Percentiles rank a stretch among this genome's conserved stretches.
Evolutionary conservation across 2,888 invertebrate genomes (phyloP).

Genomic region (Acronicta psi): DNA sequence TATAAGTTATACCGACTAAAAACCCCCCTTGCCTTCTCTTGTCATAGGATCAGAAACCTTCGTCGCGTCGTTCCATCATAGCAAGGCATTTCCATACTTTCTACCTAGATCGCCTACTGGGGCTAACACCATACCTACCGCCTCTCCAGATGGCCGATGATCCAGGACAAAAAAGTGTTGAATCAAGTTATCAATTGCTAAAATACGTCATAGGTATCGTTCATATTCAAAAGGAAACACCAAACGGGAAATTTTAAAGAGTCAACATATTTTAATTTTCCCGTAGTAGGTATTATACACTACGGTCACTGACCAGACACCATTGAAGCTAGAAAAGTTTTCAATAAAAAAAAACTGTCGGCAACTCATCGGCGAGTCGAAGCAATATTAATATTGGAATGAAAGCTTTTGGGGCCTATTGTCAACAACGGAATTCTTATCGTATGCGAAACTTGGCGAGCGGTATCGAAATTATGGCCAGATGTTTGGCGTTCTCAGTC

Average conservation of each 20-base stretch:
- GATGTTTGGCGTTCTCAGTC: slow-evolving; percentile 28
- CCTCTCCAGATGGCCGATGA: too few species aligned
- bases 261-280: slow-evolving; percentile 33
- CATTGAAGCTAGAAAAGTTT: slow-evolving; percentile 49
- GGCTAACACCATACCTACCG: too few species aligned
- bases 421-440: slow-evolving; percentile 48
- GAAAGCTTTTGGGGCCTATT: slow-evolving; percentile 65
- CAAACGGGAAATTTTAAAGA: not conserved
- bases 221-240: not conserved
- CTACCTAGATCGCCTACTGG: too few species aligned
- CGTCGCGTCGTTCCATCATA: too few species aligned
- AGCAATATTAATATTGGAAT: slow-evolving; percentile 82
- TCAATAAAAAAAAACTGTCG: slow-evolving; percentile 65
- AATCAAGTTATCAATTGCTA: too few species aligned
- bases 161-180: too few species aligned
- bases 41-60: too few species aligned
- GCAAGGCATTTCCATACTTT: too few species aligned
- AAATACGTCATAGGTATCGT: not conserved
- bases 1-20: too few species aligned
- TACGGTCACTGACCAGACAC: slow-evolving; percentile 48
- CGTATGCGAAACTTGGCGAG: slow-evolving; percentile 39
- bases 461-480: slow-evolving; percentile 46
- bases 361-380: slow-evolving; percentile 70
- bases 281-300: slow-evolving; percentile 18
- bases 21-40: too few species aligned